Conservation (phyloP, 2,113 vertebrate genomes). For the Pelodiscus sinensis region DNA sequence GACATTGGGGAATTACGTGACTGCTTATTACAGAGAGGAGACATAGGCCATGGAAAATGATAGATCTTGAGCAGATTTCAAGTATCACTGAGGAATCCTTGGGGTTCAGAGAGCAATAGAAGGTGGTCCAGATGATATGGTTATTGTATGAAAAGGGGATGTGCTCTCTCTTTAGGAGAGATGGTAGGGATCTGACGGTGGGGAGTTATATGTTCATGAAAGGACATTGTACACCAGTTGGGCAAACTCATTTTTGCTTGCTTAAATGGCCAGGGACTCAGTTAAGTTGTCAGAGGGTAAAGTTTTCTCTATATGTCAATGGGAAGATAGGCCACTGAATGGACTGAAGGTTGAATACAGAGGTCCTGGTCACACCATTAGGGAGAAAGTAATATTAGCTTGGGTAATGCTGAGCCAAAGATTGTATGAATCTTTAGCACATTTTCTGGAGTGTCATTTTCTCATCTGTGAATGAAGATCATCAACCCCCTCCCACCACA, state of each 20-base stretch:
- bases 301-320: not conserved
- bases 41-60: not conserved
- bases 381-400: rapidly evolving
- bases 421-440: not conserved
- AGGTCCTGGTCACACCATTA: not conserved
- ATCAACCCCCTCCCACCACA: not conserved
- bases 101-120: not conserved
- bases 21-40: not conserved
- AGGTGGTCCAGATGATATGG: not conserved
- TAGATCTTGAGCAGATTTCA: not conserved
- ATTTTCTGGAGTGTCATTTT: not conserved
- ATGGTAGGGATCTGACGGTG: not conserved
- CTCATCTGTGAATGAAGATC: not conserved
- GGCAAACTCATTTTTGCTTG: rapidly evolving
- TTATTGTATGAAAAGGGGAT: not conserved
- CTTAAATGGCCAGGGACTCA: not conserved
- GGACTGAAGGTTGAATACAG: not conserved
- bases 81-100: not conserved
- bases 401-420: rapidly evolving
- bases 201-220: not conserved
- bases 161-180: rapidly evolving
- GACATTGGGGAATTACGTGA: not conserved
- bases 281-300: not conserved
- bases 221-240: not conserved
- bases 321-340: not conserved